Evolutionary conservation across 2,113 vertebrate genomes (phyloP).

Genomic region (Ceyx cyanopectus): DNA sequence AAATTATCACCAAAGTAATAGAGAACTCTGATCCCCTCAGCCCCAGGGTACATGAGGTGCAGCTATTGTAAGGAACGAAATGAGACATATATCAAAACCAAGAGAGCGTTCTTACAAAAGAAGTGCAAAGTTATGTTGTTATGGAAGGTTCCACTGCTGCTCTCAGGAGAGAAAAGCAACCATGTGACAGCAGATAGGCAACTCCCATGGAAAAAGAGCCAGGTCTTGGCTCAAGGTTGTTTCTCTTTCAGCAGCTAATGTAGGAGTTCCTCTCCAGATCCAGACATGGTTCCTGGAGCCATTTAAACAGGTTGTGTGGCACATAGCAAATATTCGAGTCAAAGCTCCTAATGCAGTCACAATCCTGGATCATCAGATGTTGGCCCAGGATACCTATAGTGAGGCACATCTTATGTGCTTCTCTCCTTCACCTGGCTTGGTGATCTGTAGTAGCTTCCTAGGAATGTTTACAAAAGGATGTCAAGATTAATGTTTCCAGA

Average conservation of each 20-base stretch:
- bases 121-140: slow-evolving; percentile 41
- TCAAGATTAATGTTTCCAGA: background rate
- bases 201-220: background rate
- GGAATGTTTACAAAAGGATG: background rate
- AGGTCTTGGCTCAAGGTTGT: background rate
- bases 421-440: background rate
- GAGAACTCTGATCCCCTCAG: background rate
- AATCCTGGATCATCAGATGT: background rate
- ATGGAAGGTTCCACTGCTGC: background rate
- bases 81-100: slow-evolving; percentile 21
- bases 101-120: background rate
- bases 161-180: background rate
- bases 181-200: background rate
- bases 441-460: background rate
- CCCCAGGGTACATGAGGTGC: background rate
- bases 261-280: background rate
- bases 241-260: slow-evolving; percentile 5
- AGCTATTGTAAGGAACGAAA: slow-evolving; percentile 5
- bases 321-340: background rate
- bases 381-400: background rate
- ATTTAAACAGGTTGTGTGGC: background rate
- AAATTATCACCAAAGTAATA: background rate
- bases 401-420: background rate
- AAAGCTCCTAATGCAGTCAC: background rate
- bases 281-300: background rate